Percentiles rank a stretch among this genome's conserved stretches.
Conservation (phyloP, 2,113 vertebrate genomes). For the Pollimyrus isidori region DNA sequence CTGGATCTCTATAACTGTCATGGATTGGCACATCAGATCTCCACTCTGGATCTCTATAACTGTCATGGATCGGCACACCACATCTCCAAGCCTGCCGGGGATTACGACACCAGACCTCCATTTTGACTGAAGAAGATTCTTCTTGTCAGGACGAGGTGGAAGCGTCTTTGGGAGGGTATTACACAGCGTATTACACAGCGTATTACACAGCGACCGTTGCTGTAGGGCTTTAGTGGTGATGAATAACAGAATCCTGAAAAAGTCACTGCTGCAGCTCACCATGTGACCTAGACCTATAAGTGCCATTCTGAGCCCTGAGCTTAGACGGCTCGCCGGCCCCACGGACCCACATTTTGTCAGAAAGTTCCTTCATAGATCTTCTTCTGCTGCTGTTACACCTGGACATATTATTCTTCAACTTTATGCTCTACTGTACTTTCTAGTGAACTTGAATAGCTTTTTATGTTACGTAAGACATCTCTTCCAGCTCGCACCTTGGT, state of each 20-base stretch:
- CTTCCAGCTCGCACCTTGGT: not conserved
- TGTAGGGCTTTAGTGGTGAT: not conserved
- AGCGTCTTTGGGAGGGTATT: not conserved
- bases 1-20: too few species aligned
- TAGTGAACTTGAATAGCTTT: not conserved
- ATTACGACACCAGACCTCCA: not conserved
- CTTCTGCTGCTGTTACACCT: not conserved
- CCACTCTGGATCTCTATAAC: not conserved
- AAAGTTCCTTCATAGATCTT: not conserved
- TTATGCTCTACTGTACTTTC: not conserved
- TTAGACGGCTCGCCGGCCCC: not conserved
- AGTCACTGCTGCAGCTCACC: not conserved
- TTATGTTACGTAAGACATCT: not conserved
- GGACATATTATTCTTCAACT: not conserved
- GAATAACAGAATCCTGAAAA: not conserved
- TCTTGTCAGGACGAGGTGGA: not conserved
- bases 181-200: not conserved
- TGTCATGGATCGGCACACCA: not conserved
- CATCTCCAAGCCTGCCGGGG: not conserved
- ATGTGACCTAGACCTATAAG: not conserved
- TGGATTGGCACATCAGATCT: too few species aligned
- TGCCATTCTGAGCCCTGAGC: not conserved
- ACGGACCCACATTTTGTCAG: not conserved
- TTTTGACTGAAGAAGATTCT: not conserved
- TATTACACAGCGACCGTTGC: not conserved